phyloP scores from a whole-genome alignment of 2,888 invertebrate genomes.

The Drosophila basisetae region DNA sequence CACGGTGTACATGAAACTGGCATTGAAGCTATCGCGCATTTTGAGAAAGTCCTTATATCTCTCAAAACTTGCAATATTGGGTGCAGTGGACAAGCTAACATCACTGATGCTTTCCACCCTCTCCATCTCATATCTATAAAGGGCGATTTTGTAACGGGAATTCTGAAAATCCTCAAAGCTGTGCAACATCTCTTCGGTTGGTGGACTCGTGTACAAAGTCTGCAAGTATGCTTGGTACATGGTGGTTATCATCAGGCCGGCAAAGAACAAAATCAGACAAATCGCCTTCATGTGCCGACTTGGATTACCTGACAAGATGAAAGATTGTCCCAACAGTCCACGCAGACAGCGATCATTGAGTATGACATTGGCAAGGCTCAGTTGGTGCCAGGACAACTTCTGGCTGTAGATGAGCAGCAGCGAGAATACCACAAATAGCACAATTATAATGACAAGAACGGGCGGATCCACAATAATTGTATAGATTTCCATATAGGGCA shows the following conservation, averaged over 20 bases:
- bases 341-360: constrained; percentile 68
- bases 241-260: constrained; percentile 64
- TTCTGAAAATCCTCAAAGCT: constrained; percentile 28
- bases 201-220: constrained; percentile 50
- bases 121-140: not conserved
- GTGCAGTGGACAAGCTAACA: not conserved
- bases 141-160: constrained; percentile 16
- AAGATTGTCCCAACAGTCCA: constrained; percentile 67
- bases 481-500: constrained; percentile 54
- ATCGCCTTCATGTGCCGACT: constrained; percentile 41
- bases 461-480: constrained; percentile 38
- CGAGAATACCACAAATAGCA: constrained; percentile 47
- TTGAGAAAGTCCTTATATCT: constrained; percentile 19
- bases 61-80: not conserved
- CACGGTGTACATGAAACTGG: constrained; percentile 49
- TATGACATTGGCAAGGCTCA: constrained; percentile 44
- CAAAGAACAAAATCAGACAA: constrained; percentile 53
- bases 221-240: constrained; percentile 68
- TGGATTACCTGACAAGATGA: constrained; percentile 41
- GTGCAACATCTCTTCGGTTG: constrained; percentile 10
- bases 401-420: constrained; percentile 54
- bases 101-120: not conserved
- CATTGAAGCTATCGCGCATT: constrained; percentile 49
- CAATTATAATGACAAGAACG: constrained; percentile 28
- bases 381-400: constrained; percentile 34